Evolutionary conservation across 2,113 vertebrate species (phyloP).

Genomic region (Rhinopithecus roxellana): DNA sequence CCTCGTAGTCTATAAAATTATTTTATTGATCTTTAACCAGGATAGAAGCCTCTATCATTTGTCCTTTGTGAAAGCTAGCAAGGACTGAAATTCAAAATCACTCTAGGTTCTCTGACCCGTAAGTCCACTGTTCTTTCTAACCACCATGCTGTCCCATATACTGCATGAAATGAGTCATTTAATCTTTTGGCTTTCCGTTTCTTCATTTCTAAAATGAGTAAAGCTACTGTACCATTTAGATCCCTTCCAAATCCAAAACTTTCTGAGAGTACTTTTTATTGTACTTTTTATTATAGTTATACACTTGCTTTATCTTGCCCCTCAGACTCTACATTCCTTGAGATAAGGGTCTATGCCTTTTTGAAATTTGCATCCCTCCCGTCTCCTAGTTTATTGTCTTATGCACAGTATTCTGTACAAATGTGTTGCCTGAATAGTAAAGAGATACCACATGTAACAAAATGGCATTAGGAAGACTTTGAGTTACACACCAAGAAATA

Average conservation of each 20-base stretch:
- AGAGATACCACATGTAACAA: background rate
- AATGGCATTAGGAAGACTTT: background rate
- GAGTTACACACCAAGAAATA: background rate
- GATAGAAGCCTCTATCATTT: background rate
- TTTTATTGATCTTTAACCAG: conserved; percentile 6
- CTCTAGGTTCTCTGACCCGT: background rate
- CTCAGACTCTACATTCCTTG: background rate
- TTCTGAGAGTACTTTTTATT: background rate
- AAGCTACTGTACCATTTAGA: background rate
- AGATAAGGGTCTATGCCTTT: background rate
- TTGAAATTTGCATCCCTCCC: background rate
- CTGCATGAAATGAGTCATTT: background rate
- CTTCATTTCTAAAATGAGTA: conserved; percentile 31
- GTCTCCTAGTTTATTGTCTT: background rate
- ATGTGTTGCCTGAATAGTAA: background rate
- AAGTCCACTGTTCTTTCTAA: background rate
- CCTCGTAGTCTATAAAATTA: background rate
- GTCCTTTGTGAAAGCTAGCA: background rate
- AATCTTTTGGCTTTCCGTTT: conserved; percentile 19
- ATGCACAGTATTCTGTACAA: background rate
- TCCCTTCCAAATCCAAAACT: background rate
- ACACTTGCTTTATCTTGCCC: background rate
- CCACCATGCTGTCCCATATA: background rate
- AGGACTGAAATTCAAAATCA: background rate
- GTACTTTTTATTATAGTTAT: background rate